Conservation (phyloP, 64 coral and sea anemone genomes). For the Catalaphyllia jardinei region DNA sequence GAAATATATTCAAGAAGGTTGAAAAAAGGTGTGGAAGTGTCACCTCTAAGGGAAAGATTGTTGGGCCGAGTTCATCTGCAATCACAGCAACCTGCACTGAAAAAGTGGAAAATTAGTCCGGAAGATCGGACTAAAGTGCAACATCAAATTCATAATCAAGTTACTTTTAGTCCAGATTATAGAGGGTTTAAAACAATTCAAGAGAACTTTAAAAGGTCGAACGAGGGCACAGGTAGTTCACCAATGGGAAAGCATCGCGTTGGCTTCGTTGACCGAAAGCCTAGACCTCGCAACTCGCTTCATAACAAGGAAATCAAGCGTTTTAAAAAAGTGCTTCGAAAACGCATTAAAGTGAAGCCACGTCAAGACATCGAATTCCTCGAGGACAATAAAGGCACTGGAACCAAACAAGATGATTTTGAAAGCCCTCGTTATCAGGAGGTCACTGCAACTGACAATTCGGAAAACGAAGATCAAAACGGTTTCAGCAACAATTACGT, state of each 20-base stretch:
- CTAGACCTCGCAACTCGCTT: neutral
- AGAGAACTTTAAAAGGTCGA: neutral
- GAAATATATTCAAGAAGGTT: neutral
- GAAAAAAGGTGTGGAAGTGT: neutral
- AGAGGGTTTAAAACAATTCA: neutral
- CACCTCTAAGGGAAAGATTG: neutral
- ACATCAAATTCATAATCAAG: neutral
- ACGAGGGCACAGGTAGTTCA: neutral
- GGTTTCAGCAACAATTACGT: constrained; percentile 12
- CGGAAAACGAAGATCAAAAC: neutral
- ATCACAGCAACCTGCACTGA: neutral
- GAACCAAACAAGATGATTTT: neutral
- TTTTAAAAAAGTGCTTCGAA: neutral
- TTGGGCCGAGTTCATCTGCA: neutral
- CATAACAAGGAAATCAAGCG: neutral
- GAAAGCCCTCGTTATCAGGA: constrained; percentile 24
- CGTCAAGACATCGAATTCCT: constrained; percentile 41
- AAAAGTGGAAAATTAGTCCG: neutral
- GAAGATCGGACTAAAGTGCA: neutral
- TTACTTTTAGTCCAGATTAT: neutral
- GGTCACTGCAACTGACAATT: neutral
- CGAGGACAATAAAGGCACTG: neutral
- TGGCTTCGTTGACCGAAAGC: neutral
- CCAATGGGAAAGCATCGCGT: no score
- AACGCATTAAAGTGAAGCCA: neutral